Evolutionary conservation across 2,113 vertebrate species (phyloP), one percentile per base, ranked within the genome.

Genomic region (Pelecanoides urinatrix): DNA sequence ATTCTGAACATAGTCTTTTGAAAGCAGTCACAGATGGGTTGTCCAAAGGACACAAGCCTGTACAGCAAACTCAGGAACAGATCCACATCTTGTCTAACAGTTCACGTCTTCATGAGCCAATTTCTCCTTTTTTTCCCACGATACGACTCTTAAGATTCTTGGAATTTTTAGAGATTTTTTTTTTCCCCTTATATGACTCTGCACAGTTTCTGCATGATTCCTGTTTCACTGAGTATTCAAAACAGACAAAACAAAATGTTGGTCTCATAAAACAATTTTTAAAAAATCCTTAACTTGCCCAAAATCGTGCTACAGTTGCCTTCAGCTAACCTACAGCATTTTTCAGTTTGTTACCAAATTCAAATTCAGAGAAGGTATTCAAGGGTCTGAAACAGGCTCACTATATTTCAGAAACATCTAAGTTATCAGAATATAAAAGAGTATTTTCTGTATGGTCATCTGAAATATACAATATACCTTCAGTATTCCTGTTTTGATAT

Each of bases 21-120:
- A 75, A 78, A 72, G 13, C 21, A 59, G 22, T 79, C 23, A 29
- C 11, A 26, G 15, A 36, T 50, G 18, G 3, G 9, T 72, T 86
- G 10, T 53, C n/a, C 32, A n/a, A 75, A 71, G 47, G 67, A n/a
- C 20, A 49, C 7, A 81, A 81, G 18, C 7, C 26, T 67, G 4
- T 29, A 30, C 10, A 62, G 29, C 11, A 88, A 67, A 82, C 10
- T n/a, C 17, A 22, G 25, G 13, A 88, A 68, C 10, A 83, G 44
- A 88, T 50, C 11, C 9, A 9, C 15, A 26, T 59, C 11, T 52
- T 75, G 11, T 75, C n/a, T 53, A 63, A 32, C 9, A n/a, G 7
- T 27, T 62, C 22, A 36, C 0, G 0, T 62, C 16, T 81, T 55
- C 82, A 13, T 1, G 21, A 61, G 17, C 1, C 3, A 56, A 32